Evolutionary conservation across 1,140 invertebrate species (phyloP).

Genomic region (Pseudomyrmex concolor): DNA sequence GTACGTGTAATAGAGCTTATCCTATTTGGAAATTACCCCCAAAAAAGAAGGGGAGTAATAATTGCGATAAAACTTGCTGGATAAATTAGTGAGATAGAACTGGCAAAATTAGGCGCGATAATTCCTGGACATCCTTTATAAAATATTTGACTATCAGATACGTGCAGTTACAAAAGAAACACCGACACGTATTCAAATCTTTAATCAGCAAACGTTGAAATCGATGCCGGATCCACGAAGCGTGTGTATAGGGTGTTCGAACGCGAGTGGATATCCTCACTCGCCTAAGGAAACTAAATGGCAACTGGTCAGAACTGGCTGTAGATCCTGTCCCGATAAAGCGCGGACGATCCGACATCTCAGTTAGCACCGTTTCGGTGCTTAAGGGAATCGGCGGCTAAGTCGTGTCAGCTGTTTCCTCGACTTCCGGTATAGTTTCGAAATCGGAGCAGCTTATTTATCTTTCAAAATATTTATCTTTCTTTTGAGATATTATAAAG

Average conservation of each 20-base stretch:
- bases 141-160: slow-evolving; percentile 21
- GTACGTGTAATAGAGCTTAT: not conserved
- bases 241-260: slow-evolving; percentile 6
- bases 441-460: not conserved
- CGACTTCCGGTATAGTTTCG: slow-evolving; percentile 8
- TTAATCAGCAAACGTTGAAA: slow-evolving; percentile 7
- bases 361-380: slow-evolving; percentile 48
- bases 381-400: slow-evolving; percentile 28
- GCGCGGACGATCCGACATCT: slow-evolving; percentile 25
- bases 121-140: not conserved
- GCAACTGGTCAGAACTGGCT: slow-evolving; percentile 40
- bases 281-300: slow-evolving; percentile 46
- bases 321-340: slow-evolving; percentile 55
- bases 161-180: slow-evolving; percentile 12
- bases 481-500: not conserved
- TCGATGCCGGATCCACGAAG: slow-evolving; percentile 7
- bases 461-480: not conserved
- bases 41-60: not conserved
- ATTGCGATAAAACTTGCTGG: not conserved
- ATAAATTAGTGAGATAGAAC: not conserved
- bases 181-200: not conserved
- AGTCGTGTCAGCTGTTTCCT: slow-evolving; percentile 28
- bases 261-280: slow-evolving; percentile 9
- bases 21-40: not conserved
- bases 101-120: not conserved